Percentiles rank a stretch among this genome's conserved stretches.
phyloP scores from a whole-genome alignment of 2,113 vertebrate species.

The Etheostoma spectabile region DNA sequence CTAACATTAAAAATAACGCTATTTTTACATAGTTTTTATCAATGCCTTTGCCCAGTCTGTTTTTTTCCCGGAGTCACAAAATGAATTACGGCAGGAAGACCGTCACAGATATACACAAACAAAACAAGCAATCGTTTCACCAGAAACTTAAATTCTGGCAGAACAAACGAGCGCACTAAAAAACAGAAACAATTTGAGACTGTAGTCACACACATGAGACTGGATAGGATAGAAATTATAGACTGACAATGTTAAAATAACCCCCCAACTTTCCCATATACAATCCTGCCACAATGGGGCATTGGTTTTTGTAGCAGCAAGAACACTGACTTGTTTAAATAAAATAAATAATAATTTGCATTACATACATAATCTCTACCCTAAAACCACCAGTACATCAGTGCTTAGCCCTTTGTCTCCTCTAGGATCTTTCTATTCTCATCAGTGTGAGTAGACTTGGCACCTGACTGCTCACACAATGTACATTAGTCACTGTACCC shows the following conservation, averaged over 20 bases:
- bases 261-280: not conserved
- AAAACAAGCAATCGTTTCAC: not conserved
- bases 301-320: not conserved
- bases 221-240: not conserved
- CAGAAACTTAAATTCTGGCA: not conserved
- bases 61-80: too few species aligned
- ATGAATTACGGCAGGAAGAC: too few species aligned
- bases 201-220: not conserved
- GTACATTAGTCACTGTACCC: constrained; percentile 54
- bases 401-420: constrained; percentile 10
- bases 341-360: not conserved
- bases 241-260: not conserved
- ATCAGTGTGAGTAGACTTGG: constrained; percentile 56
- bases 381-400: constrained; percentile 10
- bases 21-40: too few species aligned
- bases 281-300: too few species aligned
- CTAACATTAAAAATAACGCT: too few species aligned
- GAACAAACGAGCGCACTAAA: not conserved
- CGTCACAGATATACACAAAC: too few species aligned
- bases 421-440: constrained; percentile 15
- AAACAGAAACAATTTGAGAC: not conserved
- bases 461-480: constrained; percentile 55
- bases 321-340: not conserved
- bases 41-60: too few species aligned
- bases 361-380: not conserved